Evolutionary conservation across 2,113 vertebrate species (phyloP), one percentile per base, ranked within the genome.

Genomic region (Lamprotornis superbus): DNA sequence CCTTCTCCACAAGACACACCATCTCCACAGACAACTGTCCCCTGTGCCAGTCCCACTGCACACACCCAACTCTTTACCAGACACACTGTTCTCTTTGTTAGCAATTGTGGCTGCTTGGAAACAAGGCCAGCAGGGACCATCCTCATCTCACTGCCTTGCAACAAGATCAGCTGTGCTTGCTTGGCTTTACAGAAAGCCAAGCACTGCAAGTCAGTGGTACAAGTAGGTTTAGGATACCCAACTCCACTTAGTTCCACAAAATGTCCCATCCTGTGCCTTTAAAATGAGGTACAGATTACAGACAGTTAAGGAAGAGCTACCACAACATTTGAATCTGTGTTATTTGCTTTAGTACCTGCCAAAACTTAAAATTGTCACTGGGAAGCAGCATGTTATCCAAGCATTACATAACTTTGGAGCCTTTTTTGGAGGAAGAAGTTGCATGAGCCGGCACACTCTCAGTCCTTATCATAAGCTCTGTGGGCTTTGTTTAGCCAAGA

Each of bases 391-490:
- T 3, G 5, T 31, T 71, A 23, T 37, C 65, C 22, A 28, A 75
- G 49, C 6, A 37, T 87, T 67, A 73, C 55, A 3, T 89, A 94
- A 91, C 5, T 5, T 0, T 7, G 19, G 20, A 82, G 63, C 5
- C n/a, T 11, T 22, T n/a, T 63, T 22, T 47, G 24, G 85, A 87
- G 65, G 60, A 70, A 87, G 35, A 0, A 4, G 24, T 10, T 47
- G 15, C 0, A 1, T 2, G 40, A 92, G 44, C 53, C 47, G 37
- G 7, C 2, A 2, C 3, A 12, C 49, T 19, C 63, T 24, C 44
- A 60, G 67, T 40, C 42, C 64, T 90, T 74, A 88, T 87, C 68
- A 11, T 49, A 33, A 77, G 14, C 39, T 67, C 39, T 25, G 21
- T 25, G 42, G 35, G 37, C 60, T 94, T 27, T 55, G 74, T 56